A percentile compares a stretch with the other conserved stretches of the same genome.
Conservation (phyloP, 2,797 vertebrate species). For the Alcedo atthis region DNA sequence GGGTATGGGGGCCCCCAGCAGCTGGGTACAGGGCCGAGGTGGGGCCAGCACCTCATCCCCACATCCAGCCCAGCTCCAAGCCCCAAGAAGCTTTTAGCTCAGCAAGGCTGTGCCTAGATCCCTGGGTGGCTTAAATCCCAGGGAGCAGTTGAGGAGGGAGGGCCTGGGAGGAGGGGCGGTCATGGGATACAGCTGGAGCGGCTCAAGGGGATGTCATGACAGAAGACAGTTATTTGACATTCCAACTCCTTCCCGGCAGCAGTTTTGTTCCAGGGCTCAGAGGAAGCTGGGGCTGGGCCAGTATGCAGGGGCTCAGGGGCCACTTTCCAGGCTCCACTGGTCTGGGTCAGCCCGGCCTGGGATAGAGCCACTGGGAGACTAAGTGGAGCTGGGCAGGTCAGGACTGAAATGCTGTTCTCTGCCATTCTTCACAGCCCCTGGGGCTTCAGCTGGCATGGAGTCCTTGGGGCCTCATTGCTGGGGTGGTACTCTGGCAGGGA, state of each 20-base stretch:
- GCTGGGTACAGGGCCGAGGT: neutral
- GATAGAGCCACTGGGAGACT: neutral
- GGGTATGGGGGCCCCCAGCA: neutral
- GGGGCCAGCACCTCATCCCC: fast-evolving
- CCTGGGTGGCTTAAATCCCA: conserved; percentile 28
- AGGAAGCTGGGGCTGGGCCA: neutral
- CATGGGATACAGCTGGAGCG: conserved; percentile 54
- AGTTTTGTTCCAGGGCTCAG: neutral
- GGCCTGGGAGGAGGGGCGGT: neutral
- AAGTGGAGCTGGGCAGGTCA: fast-evolving
- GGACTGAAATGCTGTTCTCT: neutral
- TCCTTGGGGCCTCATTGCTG: neutral
- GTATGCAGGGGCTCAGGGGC: neutral
- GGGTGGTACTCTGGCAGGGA: neutral
- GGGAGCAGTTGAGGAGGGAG: conserved; percentile 17
- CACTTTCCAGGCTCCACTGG: neutral
- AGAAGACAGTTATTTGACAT: conserved; percentile 42
- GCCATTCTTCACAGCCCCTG: neutral
- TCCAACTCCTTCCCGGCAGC: conserved; percentile 37
- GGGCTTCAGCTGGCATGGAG: neutral
- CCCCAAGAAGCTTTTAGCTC: neutral
- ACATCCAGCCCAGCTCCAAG: neutral
- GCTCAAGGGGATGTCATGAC: conserved; percentile 43
- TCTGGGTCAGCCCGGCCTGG: conserved; percentile 13
- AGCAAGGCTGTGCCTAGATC: neutral